Evolutionary conservation across 2,113 vertebrate species (phyloP).

Genomic region (Malaclemys terrapin): DNA sequence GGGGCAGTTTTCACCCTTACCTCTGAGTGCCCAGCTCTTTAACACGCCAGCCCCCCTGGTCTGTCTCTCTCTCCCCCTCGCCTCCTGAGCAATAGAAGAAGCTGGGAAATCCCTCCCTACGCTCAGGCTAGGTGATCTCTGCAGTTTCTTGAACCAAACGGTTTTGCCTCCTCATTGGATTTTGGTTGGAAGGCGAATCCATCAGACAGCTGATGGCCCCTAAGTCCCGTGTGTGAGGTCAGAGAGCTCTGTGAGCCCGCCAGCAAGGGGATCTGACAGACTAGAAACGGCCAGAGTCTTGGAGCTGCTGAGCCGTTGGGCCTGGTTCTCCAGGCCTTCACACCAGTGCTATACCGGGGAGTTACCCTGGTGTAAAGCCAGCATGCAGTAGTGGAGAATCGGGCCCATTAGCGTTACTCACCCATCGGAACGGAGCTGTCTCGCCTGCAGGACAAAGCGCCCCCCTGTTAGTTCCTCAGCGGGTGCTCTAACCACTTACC

Average conservation of each 20-base stretch:
- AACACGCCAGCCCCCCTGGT: rapidly evolving
- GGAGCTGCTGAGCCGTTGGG: not conserved
- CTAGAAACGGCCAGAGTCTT: rapidly evolving
- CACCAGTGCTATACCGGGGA: not conserved
- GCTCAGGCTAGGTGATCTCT: not conserved
- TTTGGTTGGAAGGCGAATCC: not conserved
- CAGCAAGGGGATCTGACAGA: slow-evolving; percentile 45
- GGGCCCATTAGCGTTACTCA: slow-evolving; percentile 10
- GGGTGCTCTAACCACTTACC: not conserved
- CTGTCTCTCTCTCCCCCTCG: not conserved
- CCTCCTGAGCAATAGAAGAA: rapidly evolving
- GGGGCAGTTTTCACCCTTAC: not conserved
- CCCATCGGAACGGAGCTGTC: not conserved
- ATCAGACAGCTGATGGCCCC: not conserved
- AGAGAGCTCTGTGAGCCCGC: not conserved
- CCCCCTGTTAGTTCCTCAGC: not conserved
- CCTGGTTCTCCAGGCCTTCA: not conserved
- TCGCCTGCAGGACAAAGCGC: not conserved
- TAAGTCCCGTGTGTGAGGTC: not conserved
- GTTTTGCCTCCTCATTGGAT: not conserved
- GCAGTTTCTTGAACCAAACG: not conserved
- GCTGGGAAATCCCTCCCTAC: not conserved
- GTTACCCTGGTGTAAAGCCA: slow-evolving; percentile 24
- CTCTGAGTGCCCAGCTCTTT: not conserved
- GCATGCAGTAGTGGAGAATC: not conserved